Evolutionary conservation across 2,888 invertebrate species (phyloP).

Genomic region (Dromius quadrimaculatus): DNA sequence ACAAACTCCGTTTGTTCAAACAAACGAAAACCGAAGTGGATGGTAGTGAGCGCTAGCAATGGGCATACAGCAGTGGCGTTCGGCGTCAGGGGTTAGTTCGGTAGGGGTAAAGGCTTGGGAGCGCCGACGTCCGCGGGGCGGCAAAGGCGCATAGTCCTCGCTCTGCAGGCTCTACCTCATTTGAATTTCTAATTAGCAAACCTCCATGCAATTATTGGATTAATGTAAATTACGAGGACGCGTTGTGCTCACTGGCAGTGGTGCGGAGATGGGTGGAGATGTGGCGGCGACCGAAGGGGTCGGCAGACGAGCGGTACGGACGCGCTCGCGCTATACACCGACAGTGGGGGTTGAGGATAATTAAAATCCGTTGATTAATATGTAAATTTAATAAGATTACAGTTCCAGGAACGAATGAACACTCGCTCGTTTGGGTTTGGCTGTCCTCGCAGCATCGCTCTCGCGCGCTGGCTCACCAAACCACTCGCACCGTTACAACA

Average conservation of each 20-base stretch:
- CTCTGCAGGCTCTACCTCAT: constrained; percentile 82
- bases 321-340: constrained; percentile 51
- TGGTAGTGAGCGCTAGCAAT: background rate
- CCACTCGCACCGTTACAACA: background rate
- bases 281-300: constrained; percentile 27
- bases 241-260: constrained; percentile 68
- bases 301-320: constrained; percentile 42
- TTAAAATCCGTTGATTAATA: constrained; percentile 99
- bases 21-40: constrained; percentile 43
- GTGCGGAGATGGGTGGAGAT: constrained; percentile 53
- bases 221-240: constrained; percentile 92
- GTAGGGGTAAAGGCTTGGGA: constrained; percentile 48
- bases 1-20: constrained; percentile 49
- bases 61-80: constrained; percentile 27
- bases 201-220: constrained; percentile 94
- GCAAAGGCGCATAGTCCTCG: constrained; percentile 65
- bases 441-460: constrained; percentile 47
- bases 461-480: background rate
- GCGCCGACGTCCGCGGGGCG: constrained; percentile 51
- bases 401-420: constrained; percentile 86
- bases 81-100: constrained; percentile 41
- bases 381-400: constrained; percentile 99
- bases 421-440: constrained; percentile 56
- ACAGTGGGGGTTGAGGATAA: constrained; percentile 80
- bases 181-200: constrained; percentile 93